These are phyloP conservation scores for Phocides pigmalion DNA, from an alignment of 1,140 invertebrate genomes.

Conservation along the genomic window DNA sequence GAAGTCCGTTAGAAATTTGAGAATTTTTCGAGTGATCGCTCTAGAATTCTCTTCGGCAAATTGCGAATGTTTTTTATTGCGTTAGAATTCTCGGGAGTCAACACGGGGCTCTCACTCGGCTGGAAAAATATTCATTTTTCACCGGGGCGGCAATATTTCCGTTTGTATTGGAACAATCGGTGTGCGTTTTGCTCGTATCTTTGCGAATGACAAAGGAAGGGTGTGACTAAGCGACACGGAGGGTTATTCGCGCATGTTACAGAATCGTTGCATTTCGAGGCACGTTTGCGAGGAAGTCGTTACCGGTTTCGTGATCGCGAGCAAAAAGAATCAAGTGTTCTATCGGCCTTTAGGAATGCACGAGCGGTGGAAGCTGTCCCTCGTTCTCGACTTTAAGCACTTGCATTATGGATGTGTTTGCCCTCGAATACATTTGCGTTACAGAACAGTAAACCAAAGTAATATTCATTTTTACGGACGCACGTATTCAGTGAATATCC, in stretches of 20 bases:
- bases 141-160: constrained; percentile 61
- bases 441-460: constrained; percentile 41
- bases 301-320: constrained; percentile 60
- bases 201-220: constrained; percentile 49
- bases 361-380: constrained; percentile 32
- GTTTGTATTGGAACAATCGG: constrained; percentile 66
- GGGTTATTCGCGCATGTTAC: constrained; percentile 58
- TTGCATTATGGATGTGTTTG: constrained; percentile 33
- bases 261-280: constrained; percentile 62
- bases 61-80: constrained; percentile 45
- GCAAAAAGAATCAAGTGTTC: constrained; percentile 58
- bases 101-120: constrained; percentile 40
- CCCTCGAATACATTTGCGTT: constrained; percentile 21
- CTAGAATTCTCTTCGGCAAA: constrained; percentile 19
- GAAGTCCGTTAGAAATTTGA: constrained; percentile 38
- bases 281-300: constrained; percentile 67
- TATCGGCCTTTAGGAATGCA: constrained; percentile 54
- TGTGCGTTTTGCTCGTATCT: constrained; percentile 58
- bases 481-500: constrained; percentile 38
- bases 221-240: constrained; percentile 45
- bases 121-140: constrained; percentile 71
- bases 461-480: constrained; percentile 42
- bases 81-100: constrained; percentile 42
- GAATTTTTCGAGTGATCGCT: constrained; percentile 31
- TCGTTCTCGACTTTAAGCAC: constrained; percentile 42